phyloP scores from a whole-genome alignment of 2,888 invertebrate species.

The Psylliodes chrysocephalus region DNA sequence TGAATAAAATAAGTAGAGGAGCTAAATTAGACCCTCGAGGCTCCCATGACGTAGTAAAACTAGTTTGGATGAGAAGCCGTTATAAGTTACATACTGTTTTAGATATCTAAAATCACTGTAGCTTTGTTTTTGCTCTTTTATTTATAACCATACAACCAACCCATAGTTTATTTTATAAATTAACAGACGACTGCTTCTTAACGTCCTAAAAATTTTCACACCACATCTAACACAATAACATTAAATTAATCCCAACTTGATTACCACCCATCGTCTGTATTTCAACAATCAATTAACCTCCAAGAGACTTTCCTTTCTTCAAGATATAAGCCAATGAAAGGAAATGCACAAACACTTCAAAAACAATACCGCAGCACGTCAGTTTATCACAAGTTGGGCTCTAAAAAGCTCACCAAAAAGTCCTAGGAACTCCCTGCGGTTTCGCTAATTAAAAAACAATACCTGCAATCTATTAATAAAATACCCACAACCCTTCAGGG shows the following conservation, averaged over 20 bases:
- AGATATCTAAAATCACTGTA: too few species aligned
- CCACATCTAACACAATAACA: too few species aligned
- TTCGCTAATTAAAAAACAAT: constrained; percentile 40
- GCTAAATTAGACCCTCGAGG: too few species aligned
- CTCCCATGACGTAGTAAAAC: too few species aligned
- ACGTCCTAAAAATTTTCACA: too few species aligned
- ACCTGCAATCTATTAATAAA: constrained; percentile 16
- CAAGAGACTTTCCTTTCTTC: constrained; percentile 28
- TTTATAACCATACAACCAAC: too few species aligned
- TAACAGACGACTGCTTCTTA: too few species aligned
- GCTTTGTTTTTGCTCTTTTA: too few species aligned
- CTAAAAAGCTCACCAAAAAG: constrained; percentile 46
- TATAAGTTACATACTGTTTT: too few species aligned
- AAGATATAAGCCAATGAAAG: constrained; percentile 31
- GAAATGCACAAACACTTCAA: constrained; percentile 32
- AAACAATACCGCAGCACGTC: constrained; percentile 32
- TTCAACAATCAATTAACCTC: constrained; percentile 28
- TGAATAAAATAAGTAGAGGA: too few species aligned
- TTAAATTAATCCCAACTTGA: not conserved
- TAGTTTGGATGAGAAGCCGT: too few species aligned
- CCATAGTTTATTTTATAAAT: too few species aligned
- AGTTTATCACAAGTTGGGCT: constrained; percentile 36
- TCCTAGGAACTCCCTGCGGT: constrained; percentile 42
- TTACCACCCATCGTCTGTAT: constrained; percentile 21
- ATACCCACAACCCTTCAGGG: not conserved